These are phyloP conservation scores for Cecropterus lyciades DNA, from an alignment of 1,140 invertebrate species.

Conservation along the genomic window DNA sequence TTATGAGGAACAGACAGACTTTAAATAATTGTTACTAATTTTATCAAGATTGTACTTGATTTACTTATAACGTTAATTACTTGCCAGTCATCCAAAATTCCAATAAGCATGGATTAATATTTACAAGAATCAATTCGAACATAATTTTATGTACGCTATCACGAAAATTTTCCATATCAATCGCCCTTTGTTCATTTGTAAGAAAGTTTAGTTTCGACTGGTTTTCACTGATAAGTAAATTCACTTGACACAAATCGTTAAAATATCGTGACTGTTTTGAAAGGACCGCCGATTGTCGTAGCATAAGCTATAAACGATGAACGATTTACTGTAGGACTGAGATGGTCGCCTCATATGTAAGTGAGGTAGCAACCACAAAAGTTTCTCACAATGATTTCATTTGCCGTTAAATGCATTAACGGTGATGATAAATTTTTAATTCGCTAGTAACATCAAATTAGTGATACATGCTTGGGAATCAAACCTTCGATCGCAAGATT, in stretches of 20 bases:
- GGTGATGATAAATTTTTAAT: too few species aligned
- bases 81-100: not conserved
- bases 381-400: too few species aligned
- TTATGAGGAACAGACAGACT: too few species aligned
- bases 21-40: too few species aligned
- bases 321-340: too few species aligned
- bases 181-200: not conserved
- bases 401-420: too few species aligned
- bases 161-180: not conserved
- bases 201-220: slow-evolving; percentile 11
- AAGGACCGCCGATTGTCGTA: not conserved
- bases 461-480: too few species aligned
- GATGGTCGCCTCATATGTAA: too few species aligned
- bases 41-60: too few species aligned
- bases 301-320: not conserved
- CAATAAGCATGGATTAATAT: not conserved
- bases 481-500: too few species aligned
- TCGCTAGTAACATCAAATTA: too few species aligned
- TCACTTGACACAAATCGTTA: slow-evolving; percentile 19
- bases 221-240: slow-evolving; percentile 12
- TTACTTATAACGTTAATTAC: not conserved
- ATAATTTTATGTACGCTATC: slow-evolving; percentile 23
- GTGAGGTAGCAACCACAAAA: too few species aligned
- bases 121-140: slow-evolving; percentile 12
- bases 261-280: slow-evolving; percentile 15